Percentiles rank a stretch among this genome's conserved stretches.
Evolutionary conservation across 2,113 vertebrate species (phyloP).

Genomic region (Leiothrix lutea): DNA sequence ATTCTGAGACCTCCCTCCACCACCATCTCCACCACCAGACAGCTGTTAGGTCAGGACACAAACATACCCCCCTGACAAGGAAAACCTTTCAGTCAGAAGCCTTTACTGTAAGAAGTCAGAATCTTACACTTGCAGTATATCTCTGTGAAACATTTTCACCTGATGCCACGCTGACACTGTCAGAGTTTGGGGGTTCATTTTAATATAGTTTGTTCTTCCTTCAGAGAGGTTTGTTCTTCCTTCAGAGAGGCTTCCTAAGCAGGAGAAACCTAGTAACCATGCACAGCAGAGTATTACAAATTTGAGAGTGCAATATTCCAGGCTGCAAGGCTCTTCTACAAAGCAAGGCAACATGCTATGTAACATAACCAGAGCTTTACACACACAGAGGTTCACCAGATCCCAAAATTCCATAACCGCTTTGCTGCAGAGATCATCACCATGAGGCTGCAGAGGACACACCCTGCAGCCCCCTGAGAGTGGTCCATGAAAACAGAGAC

Average conservation of each 20-base stretch:
- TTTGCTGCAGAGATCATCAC: not conserved
- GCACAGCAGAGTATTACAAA: not conserved
- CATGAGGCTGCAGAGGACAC: not conserved
- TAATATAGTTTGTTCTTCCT: not conserved
- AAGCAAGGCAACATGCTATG: accelerated
- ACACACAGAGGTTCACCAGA: not conserved
- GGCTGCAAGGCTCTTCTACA: not conserved
- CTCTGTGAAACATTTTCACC: not conserved
- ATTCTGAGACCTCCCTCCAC: not conserved
- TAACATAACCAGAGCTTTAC: not conserved
- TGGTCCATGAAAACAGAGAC: not conserved
- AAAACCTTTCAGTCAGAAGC: not conserved
- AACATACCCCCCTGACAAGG: not conserved
- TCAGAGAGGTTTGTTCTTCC: not conserved
- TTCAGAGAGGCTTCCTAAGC: not conserved
- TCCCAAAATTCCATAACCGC: not conserved
- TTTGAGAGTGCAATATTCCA: not conserved
- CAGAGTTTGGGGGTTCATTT: not conserved
- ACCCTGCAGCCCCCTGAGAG: not conserved
- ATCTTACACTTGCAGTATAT: not conserved
- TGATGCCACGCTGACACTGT: not conserved
- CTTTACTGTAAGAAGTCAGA: not conserved
- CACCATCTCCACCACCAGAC: not conserved
- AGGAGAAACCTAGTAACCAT: not conserved
- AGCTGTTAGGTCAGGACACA: not conserved